These are phyloP conservation scores for Pangasius krempfi DNA, from an alignment of 2,797 vertebrate species.

Conservation along the genomic window DNA sequence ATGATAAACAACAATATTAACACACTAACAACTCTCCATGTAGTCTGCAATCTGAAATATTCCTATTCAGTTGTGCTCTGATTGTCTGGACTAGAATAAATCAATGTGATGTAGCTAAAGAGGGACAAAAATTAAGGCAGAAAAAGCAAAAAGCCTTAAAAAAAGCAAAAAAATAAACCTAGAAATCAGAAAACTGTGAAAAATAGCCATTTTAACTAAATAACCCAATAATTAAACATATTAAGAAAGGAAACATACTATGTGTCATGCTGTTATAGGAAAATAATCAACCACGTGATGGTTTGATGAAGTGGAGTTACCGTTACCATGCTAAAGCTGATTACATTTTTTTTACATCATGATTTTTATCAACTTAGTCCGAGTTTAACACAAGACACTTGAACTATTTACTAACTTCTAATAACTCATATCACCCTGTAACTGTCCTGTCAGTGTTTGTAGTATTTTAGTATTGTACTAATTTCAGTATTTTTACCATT, in stretches of 20 bases:
- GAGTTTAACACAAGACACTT: not conserved
- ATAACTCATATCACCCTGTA: not conserved
- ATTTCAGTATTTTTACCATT: constrained; percentile 48
- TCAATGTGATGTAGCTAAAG: not conserved
- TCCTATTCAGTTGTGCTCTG: not conserved
- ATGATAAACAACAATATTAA: not conserved
- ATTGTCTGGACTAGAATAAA: not conserved
- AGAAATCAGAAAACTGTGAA: not conserved
- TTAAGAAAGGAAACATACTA: not conserved
- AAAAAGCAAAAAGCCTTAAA: too few species aligned
- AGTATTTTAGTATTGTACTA: too few species aligned
- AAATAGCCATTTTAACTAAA: not conserved
- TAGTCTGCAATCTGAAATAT: not conserved
- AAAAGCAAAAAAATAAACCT: not conserved
- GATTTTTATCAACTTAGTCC: not conserved
- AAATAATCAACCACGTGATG: not conserved
- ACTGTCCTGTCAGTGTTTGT: not conserved
- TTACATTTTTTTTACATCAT: not conserved
- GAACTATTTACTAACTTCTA: not conserved
- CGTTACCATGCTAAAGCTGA: too few species aligned
- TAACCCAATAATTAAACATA: not conserved
- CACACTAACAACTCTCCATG: not conserved
- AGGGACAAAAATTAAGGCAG: not conserved
- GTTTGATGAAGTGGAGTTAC: too few species aligned
- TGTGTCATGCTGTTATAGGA: not conserved